Evolutionary conservation across 2,113 vertebrate genomes (phyloP), one percentile per base, ranked within the genome.

Genomic region (Callospermophilus lateralis): DNA sequence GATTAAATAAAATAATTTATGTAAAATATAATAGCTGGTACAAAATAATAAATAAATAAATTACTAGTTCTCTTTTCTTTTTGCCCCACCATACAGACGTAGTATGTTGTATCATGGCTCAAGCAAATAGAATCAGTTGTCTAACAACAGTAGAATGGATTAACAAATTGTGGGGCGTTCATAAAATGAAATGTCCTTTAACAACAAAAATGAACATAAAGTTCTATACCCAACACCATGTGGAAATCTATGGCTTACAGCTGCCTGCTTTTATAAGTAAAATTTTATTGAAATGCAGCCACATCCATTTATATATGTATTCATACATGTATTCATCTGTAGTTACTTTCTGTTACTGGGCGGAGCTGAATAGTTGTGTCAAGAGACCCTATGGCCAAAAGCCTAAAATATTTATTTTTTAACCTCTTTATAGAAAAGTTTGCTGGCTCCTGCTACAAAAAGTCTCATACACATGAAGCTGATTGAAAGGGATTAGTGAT

Each of bases 181-280:
- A 48, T 94, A 89, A 97, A 85, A 73, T 48, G 68, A 55, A 85
- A 3, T 93, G 39, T 93, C 39, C 42, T 81, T n/a, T 72, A 72
- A 20, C 42, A 73, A 63, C 34, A 92, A 12, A 90, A 58, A 16
- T 80, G 72, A 89, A n/a, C 30, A 28, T 11, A 20, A 10, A 53
- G 58, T 32, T 86, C 53, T 77, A 3, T 6, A 68, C n/a, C 70
- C 3, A 81, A 4, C 34, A 42, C 51, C 7, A 5, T 39, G 67
- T 34, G 48, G 22, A 37, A 88, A 17, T 58, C 70, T 22, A 1
- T 37, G 32, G 20, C 84, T 51, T 7, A 2, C 26, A 48, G 19
- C 32, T 68, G 11, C 28, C 72, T 84, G 13, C 55, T 79, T 65
- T 80, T 65, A 1, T 70, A 70, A 76, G 70, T n/a, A 92, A 42